Conservation (phyloP, 2,113 vertebrate genomes). For the Epinephelus cyanopodus region DNA sequence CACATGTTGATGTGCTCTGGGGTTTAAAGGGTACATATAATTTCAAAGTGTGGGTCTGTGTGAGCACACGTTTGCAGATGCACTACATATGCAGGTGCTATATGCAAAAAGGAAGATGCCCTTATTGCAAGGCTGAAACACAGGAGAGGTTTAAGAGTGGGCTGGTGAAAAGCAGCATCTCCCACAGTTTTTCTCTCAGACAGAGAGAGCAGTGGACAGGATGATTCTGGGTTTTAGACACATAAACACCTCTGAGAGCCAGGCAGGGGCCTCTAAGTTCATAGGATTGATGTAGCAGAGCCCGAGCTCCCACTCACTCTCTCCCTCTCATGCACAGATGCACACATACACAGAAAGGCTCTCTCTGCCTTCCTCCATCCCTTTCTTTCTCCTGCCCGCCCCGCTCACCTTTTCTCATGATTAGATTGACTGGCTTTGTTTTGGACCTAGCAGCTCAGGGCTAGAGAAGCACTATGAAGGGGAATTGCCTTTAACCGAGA, state of each 20-base stretch:
- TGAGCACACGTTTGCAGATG: background rate
- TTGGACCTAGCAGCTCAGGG: slow-evolving; percentile 60
- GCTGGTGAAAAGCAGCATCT: slow-evolving; percentile 33
- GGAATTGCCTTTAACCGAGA: slow-evolving; percentile 76
- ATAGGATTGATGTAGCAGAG: slow-evolving; percentile 68
- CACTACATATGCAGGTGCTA: background rate
- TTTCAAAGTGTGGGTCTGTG: slow-evolving; percentile 39
- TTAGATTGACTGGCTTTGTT: slow-evolving; percentile 79
- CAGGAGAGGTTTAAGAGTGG: slow-evolving; percentile 21
- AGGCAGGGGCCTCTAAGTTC: slow-evolving; percentile 61
- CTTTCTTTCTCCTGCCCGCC: slow-evolving; percentile 42
- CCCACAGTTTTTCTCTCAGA: slow-evolving; percentile 35
- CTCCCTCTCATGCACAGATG: slow-evolving; percentile 6
- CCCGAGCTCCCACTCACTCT: slow-evolving; percentile 39
- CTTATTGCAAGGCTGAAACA: background rate
- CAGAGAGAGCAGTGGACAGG: slow-evolving; percentile 33
- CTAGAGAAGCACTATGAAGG: slow-evolving; percentile 61
- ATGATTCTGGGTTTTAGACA: slow-evolving; percentile 59
- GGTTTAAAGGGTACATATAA: slow-evolving; percentile 14
- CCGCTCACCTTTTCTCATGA: slow-evolving; percentile 65
- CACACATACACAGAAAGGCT: slow-evolving; percentile 28
- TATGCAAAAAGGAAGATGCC: slow-evolving; percentile 8
- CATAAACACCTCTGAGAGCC: slow-evolving; percentile 68
- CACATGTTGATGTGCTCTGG: background rate
- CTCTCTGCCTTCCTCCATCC: slow-evolving; percentile 23